A percentile compares a stretch with the other conserved stretches of the same genome.
These are phyloP conservation scores for Meriones unguiculatus DNA, from an alignment of 2,113 vertebrate genomes.

Conservation along the genomic window DNA sequence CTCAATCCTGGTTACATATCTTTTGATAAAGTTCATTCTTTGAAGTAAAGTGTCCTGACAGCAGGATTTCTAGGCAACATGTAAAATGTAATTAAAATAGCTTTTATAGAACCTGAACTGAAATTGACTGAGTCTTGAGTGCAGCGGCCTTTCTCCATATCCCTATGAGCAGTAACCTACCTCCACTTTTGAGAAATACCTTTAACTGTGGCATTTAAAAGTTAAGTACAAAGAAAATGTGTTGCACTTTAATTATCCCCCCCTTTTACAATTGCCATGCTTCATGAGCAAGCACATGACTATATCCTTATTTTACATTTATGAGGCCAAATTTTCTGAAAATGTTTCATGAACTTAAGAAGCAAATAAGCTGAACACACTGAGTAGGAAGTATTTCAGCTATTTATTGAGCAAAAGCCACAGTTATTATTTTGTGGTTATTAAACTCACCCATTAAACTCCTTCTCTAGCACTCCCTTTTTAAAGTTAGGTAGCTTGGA, in stretches of 20 bases:
- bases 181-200: background rate
- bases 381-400: background rate
- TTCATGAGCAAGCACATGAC: background rate
- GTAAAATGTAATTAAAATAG: background rate
- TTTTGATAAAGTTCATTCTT: background rate
- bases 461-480: background rate
- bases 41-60: background rate
- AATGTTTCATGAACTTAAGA: background rate
- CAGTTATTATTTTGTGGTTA: background rate
- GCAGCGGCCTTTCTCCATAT: background rate
- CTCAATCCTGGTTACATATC: background rate
- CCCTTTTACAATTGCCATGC: background rate
- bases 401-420: background rate
- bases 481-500: slow-evolving; percentile 11
- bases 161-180: background rate
- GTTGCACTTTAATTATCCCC: background rate
- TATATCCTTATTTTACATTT: background rate
- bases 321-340: background rate
- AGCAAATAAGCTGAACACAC: background rate
- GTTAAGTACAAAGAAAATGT: background rate
- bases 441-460: background rate
- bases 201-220: slow-evolving; percentile 39
- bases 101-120: background rate
- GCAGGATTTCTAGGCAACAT: background rate
- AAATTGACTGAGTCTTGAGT: background rate